Evolutionary conservation across 2,888 invertebrate genomes (phyloP), one percentile per base, ranked within the genome.

Genomic region (Tuta absoluta): DNA sequence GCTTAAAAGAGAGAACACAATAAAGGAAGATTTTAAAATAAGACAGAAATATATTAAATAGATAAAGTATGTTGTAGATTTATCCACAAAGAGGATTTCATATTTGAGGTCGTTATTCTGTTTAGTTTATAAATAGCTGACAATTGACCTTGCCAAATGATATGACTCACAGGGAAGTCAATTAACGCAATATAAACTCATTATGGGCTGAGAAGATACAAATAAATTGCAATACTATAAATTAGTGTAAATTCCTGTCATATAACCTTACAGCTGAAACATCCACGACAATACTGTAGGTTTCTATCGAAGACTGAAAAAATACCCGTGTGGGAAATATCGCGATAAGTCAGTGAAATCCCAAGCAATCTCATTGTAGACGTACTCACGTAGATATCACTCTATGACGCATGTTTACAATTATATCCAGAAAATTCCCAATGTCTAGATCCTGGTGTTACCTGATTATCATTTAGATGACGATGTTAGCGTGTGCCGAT

Each of bases 111-210:
- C 3, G 2, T 2, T 41, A 12, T 10, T 41, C 14, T 10, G 14
- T 41, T 41, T 14, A 17, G 48, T 51, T 33, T 21, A 21, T 23
- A 19, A 12, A 51, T 21, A 51, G 51, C 21, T 12, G 23, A 51
- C 51, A 51, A 51, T 23, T 23, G 51, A 51, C 51, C 51, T 19
- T 48, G 48, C 19, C n/a, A 19, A 48, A 48, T 48, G 19, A 10
- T 10, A 51, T 51, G 51, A 51, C 12, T 23, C 11, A 19, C 48
- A 3, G 21, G 17, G 21, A 49, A 19, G 17, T 10, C 23, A 23
- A 51, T 23, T 51, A 51, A 51, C 23, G 23, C 17, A 51, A 51
- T 51, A 21, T 51, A 23, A 48, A 51, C 51, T 51, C 23, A 21
- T 51, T 12, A 11, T 23, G 51, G 19, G 23, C 8, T 51, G 1